These are phyloP conservation scores for Meandrina meandrites DNA, from an alignment of 92 coral and sea anemone genomes.

Conservation along the genomic window DNA sequence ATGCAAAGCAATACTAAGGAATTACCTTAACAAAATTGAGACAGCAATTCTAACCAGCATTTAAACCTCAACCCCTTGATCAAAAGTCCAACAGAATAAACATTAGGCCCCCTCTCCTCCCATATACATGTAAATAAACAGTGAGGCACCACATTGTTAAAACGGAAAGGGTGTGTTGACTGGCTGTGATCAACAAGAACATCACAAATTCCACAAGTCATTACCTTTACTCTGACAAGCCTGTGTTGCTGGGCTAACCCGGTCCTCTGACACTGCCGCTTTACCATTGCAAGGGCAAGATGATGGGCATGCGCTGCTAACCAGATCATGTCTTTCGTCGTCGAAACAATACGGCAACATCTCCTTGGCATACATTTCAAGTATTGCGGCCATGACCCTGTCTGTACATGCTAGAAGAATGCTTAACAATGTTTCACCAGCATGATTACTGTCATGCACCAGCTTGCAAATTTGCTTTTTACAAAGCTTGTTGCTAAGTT, in stretches of 20 bases:
- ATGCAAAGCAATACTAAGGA: too few relatives aligned
- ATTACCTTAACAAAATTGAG: too few relatives aligned
- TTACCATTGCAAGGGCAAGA: constrained; percentile 13
- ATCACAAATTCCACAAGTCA: background rate
- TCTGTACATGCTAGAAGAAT: constrained; percentile 1
- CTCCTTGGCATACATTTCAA: constrained; percentile 3
- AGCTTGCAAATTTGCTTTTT: constrained; percentile 10
- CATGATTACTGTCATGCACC: background rate
- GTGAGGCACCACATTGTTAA: too few relatives aligned
- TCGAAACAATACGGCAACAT: constrained; percentile 30
- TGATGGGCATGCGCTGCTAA: background rate
- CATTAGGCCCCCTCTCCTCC: too few relatives aligned
- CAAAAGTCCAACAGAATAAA: too few relatives aligned
- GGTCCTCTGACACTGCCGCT: background rate
- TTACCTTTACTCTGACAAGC: constrained; percentile 10
- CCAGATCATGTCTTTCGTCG: background rate
- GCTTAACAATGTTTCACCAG: background rate
- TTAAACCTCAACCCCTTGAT: too few relatives aligned
- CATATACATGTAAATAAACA: background rate
- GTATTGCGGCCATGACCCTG: background rate
- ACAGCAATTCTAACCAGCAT: too few relatives aligned
- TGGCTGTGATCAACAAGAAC: constrained; percentile 8
- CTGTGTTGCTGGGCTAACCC: background rate
- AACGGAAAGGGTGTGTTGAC: background rate
- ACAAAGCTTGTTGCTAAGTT: background rate